These are phyloP conservation scores for Stratiomys singularior DNA, from an alignment of 2,888 invertebrate genomes.

Conservation along the genomic window DNA sequence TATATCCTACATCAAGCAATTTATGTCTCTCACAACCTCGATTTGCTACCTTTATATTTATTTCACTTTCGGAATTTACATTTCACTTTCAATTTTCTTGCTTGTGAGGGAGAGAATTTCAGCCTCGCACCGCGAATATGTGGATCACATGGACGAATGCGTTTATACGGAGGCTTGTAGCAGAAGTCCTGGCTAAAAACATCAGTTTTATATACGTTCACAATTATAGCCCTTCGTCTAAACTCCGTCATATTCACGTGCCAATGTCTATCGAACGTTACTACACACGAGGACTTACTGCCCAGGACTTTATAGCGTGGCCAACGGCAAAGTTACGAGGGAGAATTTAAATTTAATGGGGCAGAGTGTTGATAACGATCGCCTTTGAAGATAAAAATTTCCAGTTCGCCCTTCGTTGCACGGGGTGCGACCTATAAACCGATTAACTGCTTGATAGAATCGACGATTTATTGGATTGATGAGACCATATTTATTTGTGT, in stretches of 20 bases:
- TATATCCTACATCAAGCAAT: too few species aligned
- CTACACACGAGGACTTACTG: not conserved
- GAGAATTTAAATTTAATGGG: constrained; percentile 51
- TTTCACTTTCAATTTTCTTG: not conserved
- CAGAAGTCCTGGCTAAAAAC: not conserved
- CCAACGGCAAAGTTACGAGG: constrained; percentile 47
- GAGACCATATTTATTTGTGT: constrained; percentile 11
- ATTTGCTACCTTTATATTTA: too few species aligned
- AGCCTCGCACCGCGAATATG: not conserved
- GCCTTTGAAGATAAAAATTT: constrained; percentile 41
- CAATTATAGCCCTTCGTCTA: not conserved
- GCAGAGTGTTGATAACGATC: constrained; percentile 49
- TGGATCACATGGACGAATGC: not conserved
- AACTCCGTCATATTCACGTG: not conserved
- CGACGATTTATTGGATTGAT: constrained; percentile 38
- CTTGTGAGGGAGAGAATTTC: not conserved
- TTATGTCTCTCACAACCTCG: too few species aligned
- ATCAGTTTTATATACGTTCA: not conserved
- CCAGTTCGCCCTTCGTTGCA: constrained; percentile 1
- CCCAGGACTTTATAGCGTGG: constrained; percentile 11
- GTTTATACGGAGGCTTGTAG: not conserved
- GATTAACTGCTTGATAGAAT: constrained; percentile 37
- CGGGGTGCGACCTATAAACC: constrained; percentile 39
- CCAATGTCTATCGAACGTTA: not conserved
- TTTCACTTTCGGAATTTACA: too few species aligned